Conservation (phyloP, 1,140 invertebrate genomes). For the Atta cephalotes region DNA sequence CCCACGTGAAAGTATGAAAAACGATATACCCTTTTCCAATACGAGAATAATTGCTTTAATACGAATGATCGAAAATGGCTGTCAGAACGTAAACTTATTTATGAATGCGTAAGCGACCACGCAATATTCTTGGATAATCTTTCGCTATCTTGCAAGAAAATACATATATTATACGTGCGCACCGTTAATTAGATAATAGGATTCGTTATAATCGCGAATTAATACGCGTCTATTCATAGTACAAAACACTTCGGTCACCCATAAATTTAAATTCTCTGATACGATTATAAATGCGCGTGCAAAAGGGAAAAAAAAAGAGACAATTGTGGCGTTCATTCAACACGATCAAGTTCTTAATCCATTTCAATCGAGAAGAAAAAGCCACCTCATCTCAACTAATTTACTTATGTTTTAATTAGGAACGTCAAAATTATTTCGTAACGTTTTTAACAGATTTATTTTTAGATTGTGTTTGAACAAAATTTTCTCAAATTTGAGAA, state of each 20-base stretch:
- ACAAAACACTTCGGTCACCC: neutral
- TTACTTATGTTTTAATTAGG: neutral
- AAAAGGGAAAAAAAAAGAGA: neutral
- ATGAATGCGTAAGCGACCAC: neutral
- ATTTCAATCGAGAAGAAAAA: too few relatives aligned
- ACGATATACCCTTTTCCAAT: slow-evolving; percentile 12
- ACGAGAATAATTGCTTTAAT: slow-evolving; percentile 29
- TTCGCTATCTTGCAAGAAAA: neutral
- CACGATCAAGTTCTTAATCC: neutral
- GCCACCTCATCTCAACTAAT: neutral
- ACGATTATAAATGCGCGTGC: neutral
- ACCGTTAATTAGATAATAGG: neutral
- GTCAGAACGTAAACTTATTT: slow-evolving; percentile 40
- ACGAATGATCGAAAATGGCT: slow-evolving; percentile 29
- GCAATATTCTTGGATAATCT: neutral
- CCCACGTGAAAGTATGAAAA: neutral
- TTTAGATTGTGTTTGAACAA: neutral
- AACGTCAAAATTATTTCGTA: neutral
- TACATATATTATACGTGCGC: neutral
- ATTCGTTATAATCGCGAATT: neutral
- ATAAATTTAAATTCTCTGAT: slow-evolving; percentile 16
- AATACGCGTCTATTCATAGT: slow-evolving; percentile 13
- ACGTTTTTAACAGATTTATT: neutral
- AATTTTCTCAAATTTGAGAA: neutral
- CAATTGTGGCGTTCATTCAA: neutral